Base-by-base conservation (phyloP, 2,888 invertebrate species). In the Mayetiola destructor region DNA sequence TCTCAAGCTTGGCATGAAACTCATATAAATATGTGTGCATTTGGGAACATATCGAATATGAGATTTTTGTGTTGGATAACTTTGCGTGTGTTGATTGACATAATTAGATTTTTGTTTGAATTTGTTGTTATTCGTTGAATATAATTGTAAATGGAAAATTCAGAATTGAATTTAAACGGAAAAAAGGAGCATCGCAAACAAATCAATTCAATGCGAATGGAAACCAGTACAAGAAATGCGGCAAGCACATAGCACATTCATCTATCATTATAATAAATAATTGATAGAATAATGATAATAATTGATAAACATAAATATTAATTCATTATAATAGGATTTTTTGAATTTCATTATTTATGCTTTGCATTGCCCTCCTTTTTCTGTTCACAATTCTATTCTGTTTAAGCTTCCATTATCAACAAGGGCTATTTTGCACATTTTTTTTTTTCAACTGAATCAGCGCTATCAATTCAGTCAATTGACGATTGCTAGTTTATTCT, bases 41-140 rank as follows among this genome's bases (percentile, higher is more conserved):
- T 48, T 27, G 48, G 23, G 16, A 16, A 48, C 48, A 48, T 16
- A 48, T 48, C 27, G 27, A 37, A 37, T 27, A 48, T 6, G 27
- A 27, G 48, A 27, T 27, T 9, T 48, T 27, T 48, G 12, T 16
- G 3, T 27, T 16, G 27, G 29, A 3, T 27, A 48, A 48, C 10
- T 27, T 48, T 48, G 4, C n/a, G 48, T 27, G 2, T 27, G n/a
- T 48, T 48, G 48, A 48, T 48, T 48, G 48, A 48, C 48, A 48
- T 27, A 48, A 48, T 48, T 48, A 48, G 48, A 48, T 27, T 27
- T 48, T 16, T 27, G 29, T 23, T 48, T 3, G 27, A 48, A 48
- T 20, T 48, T n/a, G 27, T 48, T 48, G 48, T 27, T 48, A 48
- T 48, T 27, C 3, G 14, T 12, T 4, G 12, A 14, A 5, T 5